These are phyloP conservation scores for Parnassius mnemosyne DNA, from an alignment of 2,888 invertebrate genomes.

Conservation along the genomic window DNA sequence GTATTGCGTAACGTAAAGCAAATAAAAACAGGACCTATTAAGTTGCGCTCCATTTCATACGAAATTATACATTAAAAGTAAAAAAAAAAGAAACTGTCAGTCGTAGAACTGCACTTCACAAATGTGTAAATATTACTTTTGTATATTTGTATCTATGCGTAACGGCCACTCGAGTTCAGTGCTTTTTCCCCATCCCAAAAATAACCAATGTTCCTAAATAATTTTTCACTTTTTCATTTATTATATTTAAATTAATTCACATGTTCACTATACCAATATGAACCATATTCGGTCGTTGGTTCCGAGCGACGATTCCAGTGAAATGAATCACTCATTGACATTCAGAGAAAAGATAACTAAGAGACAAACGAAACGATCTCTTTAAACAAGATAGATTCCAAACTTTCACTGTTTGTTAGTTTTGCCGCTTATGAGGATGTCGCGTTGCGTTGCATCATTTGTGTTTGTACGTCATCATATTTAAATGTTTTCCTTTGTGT, in stretches of 20 bases:
- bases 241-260: slow-evolving; percentile 9
- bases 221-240: too few relatives aligned
- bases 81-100: too few relatives aligned
- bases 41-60: slow-evolving; percentile 69
- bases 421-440: slow-evolving; percentile 57
- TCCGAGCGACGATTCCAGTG: too few relatives aligned
- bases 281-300: slow-evolving; percentile 1
- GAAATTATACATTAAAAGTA: slow-evolving; percentile 25
- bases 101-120: too few relatives aligned
- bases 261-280: slow-evolving; percentile 31
- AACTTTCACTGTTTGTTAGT: slow-evolving; percentile 74
- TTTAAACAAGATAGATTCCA: slow-evolving; percentile 38
- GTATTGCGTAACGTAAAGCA: slow-evolving; percentile 66
- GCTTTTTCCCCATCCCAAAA: too few relatives aligned
- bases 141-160: too few relatives aligned
- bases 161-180: too few relatives aligned
- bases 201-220: too few relatives aligned
- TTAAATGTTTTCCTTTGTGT: background rate
- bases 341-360: slow-evolving; percentile 41
- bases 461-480: background rate
- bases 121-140: too few relatives aligned
- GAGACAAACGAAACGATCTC: slow-evolving; percentile 35
- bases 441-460: slow-evolving; percentile 51
- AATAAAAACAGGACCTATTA: slow-evolving; percentile 58
- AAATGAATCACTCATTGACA: slow-evolving; percentile 34